Evolutionary conservation across 2,113 vertebrate species (phyloP).

Genomic region (Cinclus cinclus): DNA sequence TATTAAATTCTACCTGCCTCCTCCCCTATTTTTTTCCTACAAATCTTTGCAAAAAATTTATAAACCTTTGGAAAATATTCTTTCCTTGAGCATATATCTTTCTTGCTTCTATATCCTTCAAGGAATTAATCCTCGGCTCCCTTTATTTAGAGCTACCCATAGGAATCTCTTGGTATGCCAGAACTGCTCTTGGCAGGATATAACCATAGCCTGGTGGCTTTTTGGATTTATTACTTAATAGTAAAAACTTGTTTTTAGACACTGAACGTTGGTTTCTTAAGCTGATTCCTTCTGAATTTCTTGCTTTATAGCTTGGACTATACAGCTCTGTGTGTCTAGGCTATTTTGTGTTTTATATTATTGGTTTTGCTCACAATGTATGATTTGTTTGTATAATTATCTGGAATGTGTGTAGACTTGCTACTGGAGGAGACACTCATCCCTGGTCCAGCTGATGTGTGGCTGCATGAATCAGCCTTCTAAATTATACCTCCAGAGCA

Average conservation of each 20-base stretch:
- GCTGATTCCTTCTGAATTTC: neutral
- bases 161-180: neutral
- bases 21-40: accelerated
- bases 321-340: neutral
- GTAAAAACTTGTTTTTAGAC: neutral
- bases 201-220: neutral
- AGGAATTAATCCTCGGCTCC: neutral
- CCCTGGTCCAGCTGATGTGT: neutral
- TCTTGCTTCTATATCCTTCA: neutral
- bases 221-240: neutral
- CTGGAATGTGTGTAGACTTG: neutral
- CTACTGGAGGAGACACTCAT: neutral
- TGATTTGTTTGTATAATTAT: constrained; percentile 25
- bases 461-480: constrained; percentile 33
- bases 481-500: constrained; percentile 20
- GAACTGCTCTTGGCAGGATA: neutral
- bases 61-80: neutral
- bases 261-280: neutral
- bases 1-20: neutral
- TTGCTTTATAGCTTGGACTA: neutral
- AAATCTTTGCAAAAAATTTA: neutral
- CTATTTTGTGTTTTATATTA: neutral
- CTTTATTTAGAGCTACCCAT: neutral
- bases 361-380: neutral
- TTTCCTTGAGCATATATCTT: neutral